phyloP scores from a whole-genome alignment of 2,113 vertebrate species.

The Petaurus breviceps region DNA sequence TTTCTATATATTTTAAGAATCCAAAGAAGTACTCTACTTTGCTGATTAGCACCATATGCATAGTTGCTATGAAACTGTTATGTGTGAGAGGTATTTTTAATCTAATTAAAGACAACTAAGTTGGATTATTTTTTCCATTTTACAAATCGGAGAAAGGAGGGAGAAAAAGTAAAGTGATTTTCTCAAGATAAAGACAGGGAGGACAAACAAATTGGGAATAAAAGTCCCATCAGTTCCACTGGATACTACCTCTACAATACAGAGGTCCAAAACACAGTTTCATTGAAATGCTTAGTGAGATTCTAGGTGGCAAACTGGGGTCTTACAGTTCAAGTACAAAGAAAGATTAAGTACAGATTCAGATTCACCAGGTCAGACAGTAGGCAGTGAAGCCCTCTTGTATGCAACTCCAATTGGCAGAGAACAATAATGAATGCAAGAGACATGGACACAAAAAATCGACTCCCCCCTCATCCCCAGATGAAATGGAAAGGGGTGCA shows the following conservation, averaged over 20 bases:
- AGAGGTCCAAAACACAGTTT: not conserved
- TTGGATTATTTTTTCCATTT: conserved; percentile 37
- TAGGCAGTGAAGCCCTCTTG: conserved; percentile 25
- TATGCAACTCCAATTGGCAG: conserved; percentile 68
- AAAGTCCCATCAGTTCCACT: not conserved
- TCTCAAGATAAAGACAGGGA: conserved; percentile 4
- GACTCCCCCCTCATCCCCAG: conserved; percentile 40
- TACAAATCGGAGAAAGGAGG: conserved; percentile 19
- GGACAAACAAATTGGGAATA: not conserved
- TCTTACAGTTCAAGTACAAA: conserved; percentile 27
- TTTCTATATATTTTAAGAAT: not conserved
- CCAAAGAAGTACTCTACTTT: not conserved
- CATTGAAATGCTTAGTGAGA: conserved; percentile 45
- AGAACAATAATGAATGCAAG: conserved; percentile 51
- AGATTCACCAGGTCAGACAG: conserved; percentile 79
- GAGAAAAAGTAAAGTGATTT: conserved; percentile 47
- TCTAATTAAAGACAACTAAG: conserved; percentile 16
- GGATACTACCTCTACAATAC: not conserved
- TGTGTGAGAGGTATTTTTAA: conserved; percentile 13
- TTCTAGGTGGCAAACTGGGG: conserved; percentile 38
- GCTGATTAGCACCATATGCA: not conserved
- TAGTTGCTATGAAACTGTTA: not conserved
- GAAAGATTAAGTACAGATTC: conserved; percentile 43
- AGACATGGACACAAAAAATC: conserved; percentile 56
- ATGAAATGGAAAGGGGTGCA: conserved; percentile 46